Evolutionary conservation across 1,140 invertebrate genomes (phyloP).

Genomic region (Drosophila pallidifrons): DNA sequence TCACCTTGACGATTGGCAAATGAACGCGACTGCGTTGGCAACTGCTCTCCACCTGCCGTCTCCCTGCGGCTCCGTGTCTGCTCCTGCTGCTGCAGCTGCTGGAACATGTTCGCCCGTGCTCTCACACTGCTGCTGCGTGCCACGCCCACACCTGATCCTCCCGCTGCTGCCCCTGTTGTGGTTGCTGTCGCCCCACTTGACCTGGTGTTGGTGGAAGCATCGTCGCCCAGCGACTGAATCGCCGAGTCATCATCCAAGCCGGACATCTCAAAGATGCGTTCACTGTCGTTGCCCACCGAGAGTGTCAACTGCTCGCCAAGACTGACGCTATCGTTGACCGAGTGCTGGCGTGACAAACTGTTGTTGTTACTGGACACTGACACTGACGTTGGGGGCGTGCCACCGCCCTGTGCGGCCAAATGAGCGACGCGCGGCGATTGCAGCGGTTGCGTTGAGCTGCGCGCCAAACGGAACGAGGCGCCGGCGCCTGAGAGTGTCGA

Average conservation of each 20-base stretch:
- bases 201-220: conserved; percentile 18
- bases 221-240: conserved; percentile 60
- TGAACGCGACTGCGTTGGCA: conserved; percentile 31
- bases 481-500: conserved; percentile 56
- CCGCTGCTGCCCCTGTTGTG: background rate
- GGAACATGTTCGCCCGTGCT: conserved; percentile 87
- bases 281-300: conserved; percentile 68
- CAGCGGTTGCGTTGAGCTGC: conserved; percentile 71
- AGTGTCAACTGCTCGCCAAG: conserved; percentile 68
- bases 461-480: conserved; percentile 59
- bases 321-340: conserved; percentile 62
- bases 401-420: conserved; percentile 43
- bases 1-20: conserved; percentile 62
- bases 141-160: conserved; percentile 69
- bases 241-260: conserved; percentile 74
- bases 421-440: conserved; percentile 69
- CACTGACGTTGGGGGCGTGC: conserved; percentile 15
- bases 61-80: conserved; percentile 73
- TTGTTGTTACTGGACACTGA: conserved; percentile 31
- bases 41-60: conserved; percentile 45
- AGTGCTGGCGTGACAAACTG: conserved; percentile 51
- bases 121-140: conserved; percentile 87
- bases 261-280: conserved; percentile 82
- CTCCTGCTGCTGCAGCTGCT: conserved; percentile 87
- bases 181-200: conserved; percentile 6